A percentile compares a stretch with the other conserved stretches of the same genome.
phyloP scores from a whole-genome alignment of 1,140 invertebrate genomes.

The Cydia amplana region DNA sequence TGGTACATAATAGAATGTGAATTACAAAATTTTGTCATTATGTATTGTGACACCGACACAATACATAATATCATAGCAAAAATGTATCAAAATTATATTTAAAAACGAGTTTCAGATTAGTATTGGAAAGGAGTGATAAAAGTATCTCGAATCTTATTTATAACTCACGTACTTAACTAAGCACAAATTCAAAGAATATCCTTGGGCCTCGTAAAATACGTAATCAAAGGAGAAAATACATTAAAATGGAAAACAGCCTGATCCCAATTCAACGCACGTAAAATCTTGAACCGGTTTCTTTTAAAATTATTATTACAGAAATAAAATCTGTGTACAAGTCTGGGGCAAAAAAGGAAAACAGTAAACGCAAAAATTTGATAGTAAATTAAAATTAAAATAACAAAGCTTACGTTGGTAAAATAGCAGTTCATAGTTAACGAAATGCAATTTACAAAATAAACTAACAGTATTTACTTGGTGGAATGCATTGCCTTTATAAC shows the following conservation, averaged over 20 bases:
- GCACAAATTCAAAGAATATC: background rate
- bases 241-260: slow-evolving; percentile 1
- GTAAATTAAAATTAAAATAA: background rate
- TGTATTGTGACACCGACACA: too few species aligned
- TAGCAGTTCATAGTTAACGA: background rate
- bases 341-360: background rate
- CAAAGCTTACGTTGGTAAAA: background rate
- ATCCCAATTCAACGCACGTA: background rate
- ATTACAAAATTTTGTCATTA: too few species aligned
- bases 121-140: background rate
- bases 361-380: background rate
- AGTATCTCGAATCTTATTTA: background rate
- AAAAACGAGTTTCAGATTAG: too few species aligned
- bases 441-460: slow-evolving; percentile 2
- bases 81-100: too few species aligned
- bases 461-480: background rate
- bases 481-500: background rate
- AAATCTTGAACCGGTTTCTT: background rate
- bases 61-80: too few species aligned
- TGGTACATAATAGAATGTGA: too few species aligned
- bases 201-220: background rate
- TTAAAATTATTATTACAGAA: background rate
- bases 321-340: background rate
- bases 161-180: background rate
- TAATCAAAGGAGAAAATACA: slow-evolving; percentile 5